phyloP scores from a whole-genome alignment of 2,797 vertebrate species.

The Crocidura indochinensis region DNA sequence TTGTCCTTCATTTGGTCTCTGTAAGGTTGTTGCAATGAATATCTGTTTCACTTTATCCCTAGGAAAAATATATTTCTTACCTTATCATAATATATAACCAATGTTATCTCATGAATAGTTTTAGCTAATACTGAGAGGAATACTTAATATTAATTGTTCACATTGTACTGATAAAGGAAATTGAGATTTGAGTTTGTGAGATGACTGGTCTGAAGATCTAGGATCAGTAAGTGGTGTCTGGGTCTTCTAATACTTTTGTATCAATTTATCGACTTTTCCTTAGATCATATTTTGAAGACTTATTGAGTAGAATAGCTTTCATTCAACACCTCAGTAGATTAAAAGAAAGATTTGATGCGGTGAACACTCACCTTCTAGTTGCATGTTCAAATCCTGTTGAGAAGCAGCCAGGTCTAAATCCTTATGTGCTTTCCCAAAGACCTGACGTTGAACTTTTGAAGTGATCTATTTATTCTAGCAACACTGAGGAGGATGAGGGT shows the following conservation, averaged over 20 bases:
- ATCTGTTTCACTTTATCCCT: not conserved
- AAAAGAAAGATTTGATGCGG: slow-evolving; percentile 17
- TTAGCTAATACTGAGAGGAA: not conserved
- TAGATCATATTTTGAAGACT: not conserved
- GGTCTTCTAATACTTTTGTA: slow-evolving; percentile 7
- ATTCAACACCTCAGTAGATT: slow-evolving; percentile 11
- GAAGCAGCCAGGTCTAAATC: not conserved
- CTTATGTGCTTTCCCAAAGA: slow-evolving; percentile 3
- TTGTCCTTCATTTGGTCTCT: not conserved
- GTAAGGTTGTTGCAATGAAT: not conserved
- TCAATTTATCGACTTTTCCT: not conserved
- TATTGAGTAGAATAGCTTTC: slow-evolving; percentile 49
- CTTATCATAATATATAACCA: not conserved
- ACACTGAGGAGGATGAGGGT: not conserved
- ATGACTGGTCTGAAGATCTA: not conserved
- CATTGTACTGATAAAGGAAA: slow-evolving; percentile 48
- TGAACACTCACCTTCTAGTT: not conserved
- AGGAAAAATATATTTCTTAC: slow-evolving; percentile 1
- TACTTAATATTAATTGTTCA: not conserved
- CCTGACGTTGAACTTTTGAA: not conserved
- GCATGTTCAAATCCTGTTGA: not conserved
- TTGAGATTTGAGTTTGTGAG: not conserved
- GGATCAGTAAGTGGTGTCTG: not conserved
- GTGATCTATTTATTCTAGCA: not conserved
- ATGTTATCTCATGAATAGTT: not conserved